Evolutionary conservation across 2,113 vertebrate species (phyloP).

Genomic region (Pheucticus melanocephalus): DNA sequence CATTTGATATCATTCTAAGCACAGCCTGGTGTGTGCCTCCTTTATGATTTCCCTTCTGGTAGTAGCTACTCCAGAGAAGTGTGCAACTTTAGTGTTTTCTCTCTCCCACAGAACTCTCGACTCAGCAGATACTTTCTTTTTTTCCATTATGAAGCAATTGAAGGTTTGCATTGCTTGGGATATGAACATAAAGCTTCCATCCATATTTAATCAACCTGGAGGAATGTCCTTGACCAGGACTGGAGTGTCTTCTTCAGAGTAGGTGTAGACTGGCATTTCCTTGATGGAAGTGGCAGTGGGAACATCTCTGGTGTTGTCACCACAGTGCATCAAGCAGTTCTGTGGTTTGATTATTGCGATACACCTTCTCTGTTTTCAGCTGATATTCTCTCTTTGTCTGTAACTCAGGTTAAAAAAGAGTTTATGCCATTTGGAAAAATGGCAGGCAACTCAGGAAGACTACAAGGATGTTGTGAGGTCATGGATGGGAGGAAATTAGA

Average conservation of each 20-base stretch:
- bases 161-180: neutral
- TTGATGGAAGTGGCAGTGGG: neutral
- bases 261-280: neutral
- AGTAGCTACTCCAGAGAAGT: neutral
- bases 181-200: neutral
- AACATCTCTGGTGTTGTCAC: neutral
- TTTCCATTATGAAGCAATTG: neutral
- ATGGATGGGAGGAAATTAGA: neutral
- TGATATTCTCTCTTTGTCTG: neutral
- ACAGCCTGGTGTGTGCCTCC: neutral
- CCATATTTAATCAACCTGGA: neutral
- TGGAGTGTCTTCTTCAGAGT: neutral
- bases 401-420: neutral
- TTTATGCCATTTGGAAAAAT: neutral
- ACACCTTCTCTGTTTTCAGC: neutral
- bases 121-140: neutral
- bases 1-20: neutral
- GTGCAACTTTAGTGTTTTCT: neutral
- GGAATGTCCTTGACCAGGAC: neutral
- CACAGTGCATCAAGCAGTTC: neutral
- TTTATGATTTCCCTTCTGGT: neutral
- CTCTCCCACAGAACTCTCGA: neutral
- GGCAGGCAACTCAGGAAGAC: neutral
- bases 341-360: neutral
- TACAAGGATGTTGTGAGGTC: neutral